Conservation (phyloP, 1,140 invertebrate species). For the Glossosoma conforme region DNA sequence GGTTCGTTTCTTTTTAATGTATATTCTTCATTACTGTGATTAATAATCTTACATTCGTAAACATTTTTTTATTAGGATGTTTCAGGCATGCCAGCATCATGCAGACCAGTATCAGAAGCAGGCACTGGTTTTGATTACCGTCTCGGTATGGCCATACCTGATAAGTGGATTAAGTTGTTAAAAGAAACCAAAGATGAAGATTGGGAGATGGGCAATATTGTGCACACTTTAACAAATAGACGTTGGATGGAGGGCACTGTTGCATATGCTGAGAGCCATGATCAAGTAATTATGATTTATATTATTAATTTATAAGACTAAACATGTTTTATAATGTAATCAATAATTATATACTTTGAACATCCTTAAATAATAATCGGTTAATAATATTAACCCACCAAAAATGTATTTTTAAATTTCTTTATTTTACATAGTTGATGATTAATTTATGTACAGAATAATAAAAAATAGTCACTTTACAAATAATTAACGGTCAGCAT, state of each 20-base stretch:
- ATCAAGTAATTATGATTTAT: too few relatives aligned
- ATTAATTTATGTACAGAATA: too few relatives aligned
- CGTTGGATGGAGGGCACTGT: conserved; percentile 94
- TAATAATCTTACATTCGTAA: conserved; percentile 3
- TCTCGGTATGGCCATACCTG: conserved; percentile 96
- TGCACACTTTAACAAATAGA: conserved; percentile 92
- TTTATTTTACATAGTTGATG: too few relatives aligned
- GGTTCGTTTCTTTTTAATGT: conserved; percentile 44
- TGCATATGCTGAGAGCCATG: conserved; percentile 96
- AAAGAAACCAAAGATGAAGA: conserved; percentile 86
- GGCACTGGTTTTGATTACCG: conserved; percentile 97
- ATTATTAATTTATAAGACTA: too few relatives aligned
- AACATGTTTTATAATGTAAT: too few relatives aligned
- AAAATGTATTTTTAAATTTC: too few relatives aligned
- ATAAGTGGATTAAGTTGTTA: conserved; percentile 96
- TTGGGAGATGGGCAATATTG: conserved; percentile 90
- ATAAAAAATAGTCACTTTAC: too few relatives aligned
- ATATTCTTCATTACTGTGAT: neutral
- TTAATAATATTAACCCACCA: too few relatives aligned
- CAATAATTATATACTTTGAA: too few relatives aligned
- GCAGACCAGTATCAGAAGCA: conserved; percentile 88
- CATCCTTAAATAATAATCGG: too few relatives aligned
- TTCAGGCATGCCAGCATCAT: conserved; percentile 96
- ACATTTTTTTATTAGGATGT: conserved; percentile 74
- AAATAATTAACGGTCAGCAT: too few relatives aligned